Evolutionary conservation across 1,140 invertebrate species (phyloP).

Genomic region (Panagrolaimus sp.): DNA sequence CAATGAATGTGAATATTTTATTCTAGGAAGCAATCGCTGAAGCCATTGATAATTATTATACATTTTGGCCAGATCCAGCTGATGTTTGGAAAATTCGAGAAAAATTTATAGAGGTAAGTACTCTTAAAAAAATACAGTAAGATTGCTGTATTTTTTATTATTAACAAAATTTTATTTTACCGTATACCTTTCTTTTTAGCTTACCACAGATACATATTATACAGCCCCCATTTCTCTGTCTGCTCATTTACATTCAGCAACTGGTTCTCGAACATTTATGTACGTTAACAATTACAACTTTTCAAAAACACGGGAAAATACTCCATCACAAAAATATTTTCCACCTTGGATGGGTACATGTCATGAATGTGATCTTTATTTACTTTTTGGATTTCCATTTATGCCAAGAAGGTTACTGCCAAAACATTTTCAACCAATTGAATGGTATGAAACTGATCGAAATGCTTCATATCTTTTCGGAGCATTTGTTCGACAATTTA

Average conservation of each 20-base stretch:
- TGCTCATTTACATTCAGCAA: conserved; percentile 51
- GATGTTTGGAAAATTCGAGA: conserved; percentile 54
- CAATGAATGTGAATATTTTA: no score
- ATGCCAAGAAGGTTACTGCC: conserved; percentile 47
- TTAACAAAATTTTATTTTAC: conserved; percentile 13
- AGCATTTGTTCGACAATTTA: conserved; percentile 49
- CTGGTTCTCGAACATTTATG: conserved; percentile 53
- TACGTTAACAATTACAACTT: conserved; percentile 58
- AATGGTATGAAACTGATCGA: conserved; percentile 45
- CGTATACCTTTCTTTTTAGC: conserved; percentile 25
- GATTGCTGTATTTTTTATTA: conserved; percentile 8
- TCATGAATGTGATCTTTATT: conserved; percentile 55
- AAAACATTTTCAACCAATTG: conserved; percentile 31
- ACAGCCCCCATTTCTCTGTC: conserved; percentile 49
- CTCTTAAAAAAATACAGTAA: neutral
- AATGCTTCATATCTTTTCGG: conserved; percentile 53
- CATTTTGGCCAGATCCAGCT: conserved; percentile 52
- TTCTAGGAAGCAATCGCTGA: conserved; percentile 56
- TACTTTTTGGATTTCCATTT: conserved; percentile 54
- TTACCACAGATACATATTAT: conserved; percentile 55
- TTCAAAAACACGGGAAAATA: conserved; percentile 34
- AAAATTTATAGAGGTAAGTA: conserved; percentile 45
- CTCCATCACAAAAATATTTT: conserved; percentile 20
- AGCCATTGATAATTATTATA: conserved; percentile 52
- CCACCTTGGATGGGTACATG: conserved; percentile 53